Evolutionary conservation across 1,140 invertebrate genomes (phyloP).

Genomic region (Tetragnatha versicolor): DNA sequence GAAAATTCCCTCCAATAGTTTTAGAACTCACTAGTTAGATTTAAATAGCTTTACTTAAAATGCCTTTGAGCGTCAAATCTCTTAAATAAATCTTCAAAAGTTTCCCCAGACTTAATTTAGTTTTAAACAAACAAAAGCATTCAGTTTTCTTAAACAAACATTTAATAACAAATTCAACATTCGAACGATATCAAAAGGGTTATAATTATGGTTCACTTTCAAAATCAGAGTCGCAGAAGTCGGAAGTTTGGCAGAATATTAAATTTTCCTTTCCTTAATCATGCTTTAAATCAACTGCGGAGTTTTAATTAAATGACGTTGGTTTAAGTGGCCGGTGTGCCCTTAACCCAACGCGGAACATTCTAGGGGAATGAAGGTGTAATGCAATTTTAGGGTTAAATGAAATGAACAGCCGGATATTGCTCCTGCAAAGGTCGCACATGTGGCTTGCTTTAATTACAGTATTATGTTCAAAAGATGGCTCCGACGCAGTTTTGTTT

Average conservation of each 20-base stretch:
- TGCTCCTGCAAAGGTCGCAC: background rate
- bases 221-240: too few species aligned
- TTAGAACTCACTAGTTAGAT: too few species aligned
- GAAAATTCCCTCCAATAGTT: too few species aligned
- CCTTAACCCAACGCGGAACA: background rate
- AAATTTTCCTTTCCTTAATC: background rate
- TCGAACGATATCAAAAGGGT: background rate
- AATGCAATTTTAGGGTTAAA: conserved; percentile 10
- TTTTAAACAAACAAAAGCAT: too few species aligned
- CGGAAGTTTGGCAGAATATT: too few species aligned
- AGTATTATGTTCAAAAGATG: conserved; percentile 2
- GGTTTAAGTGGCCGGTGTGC: conserved; percentile 2
- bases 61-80: too few species aligned
- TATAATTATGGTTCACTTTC: background rate
- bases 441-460: background rate
- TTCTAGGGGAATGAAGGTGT: background rate
- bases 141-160: too few species aligned
- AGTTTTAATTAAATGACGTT: conserved; percentile 33
- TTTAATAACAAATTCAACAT: background rate
- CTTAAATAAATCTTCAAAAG: too few species aligned
- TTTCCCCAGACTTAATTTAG: too few species aligned
- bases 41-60: too few species aligned
- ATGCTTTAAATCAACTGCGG: conserved; percentile 10
- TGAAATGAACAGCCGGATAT: background rate
- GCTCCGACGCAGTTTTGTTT: too few species aligned